Conservation (phyloP, 2,113 vertebrate genomes). For the Craseonycteris thonglongyai region DNA sequence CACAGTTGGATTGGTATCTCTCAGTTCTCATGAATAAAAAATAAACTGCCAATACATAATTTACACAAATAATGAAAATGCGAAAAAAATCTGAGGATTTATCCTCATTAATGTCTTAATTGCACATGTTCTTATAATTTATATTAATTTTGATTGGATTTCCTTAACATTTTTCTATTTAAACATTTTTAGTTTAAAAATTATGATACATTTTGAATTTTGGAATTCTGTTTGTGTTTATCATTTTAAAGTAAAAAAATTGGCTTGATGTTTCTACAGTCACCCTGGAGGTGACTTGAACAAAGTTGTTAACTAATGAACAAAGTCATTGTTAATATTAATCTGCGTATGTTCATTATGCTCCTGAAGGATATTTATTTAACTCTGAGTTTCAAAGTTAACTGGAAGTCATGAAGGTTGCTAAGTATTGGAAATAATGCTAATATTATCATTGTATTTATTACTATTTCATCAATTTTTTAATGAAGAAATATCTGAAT, state of each 20-base stretch:
- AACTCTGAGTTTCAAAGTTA: conserved; percentile 65
- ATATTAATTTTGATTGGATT: not conserved
- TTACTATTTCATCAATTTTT: conserved; percentile 42
- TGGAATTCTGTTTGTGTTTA: not conserved
- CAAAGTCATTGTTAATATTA: conserved; percentile 59
- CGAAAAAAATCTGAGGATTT: conserved; percentile 25
- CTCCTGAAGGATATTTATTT: conserved; percentile 66
- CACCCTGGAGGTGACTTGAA: conserved; percentile 54
- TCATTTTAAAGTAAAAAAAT: conserved; percentile 44
- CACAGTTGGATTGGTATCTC: conserved; percentile 48
- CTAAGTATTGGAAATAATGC: conserved; percentile 67
- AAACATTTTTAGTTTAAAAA: not conserved
- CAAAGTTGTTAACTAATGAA: conserved; percentile 71
- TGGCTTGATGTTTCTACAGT: conserved; percentile 49
- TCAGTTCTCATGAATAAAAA: conserved; percentile 75
- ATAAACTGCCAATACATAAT: conserved; percentile 74
- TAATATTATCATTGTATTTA: conserved; percentile 62
- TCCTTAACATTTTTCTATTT: conserved; percentile 36
- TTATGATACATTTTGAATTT: not conserved
- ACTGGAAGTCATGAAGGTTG: conserved; percentile 50
- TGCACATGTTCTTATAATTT: conserved; percentile 41
- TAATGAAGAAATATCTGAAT: conserved; percentile 46
- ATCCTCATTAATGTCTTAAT: not conserved
- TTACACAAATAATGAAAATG: conserved; percentile 64
- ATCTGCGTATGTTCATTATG: conserved; percentile 56